Conservation (phyloP, 2,113 vertebrate species). For the Hippocampus guttulatus region DNA sequence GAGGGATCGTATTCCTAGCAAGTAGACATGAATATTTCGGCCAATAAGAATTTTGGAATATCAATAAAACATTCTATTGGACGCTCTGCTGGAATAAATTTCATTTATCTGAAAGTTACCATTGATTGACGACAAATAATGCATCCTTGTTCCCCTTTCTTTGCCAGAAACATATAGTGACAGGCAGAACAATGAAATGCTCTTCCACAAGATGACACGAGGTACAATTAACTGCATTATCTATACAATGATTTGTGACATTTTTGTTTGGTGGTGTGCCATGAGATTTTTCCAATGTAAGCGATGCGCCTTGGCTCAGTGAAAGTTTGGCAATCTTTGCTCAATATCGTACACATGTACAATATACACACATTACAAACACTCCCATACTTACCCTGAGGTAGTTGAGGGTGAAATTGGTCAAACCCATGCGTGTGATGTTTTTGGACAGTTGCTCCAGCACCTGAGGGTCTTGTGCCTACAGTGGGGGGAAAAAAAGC, state of each 20-base stretch:
- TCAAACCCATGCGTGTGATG: slow-evolving; percentile 98
- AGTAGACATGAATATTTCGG: background rate
- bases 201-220: background rate
- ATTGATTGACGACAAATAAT: no score
- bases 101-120: background rate
- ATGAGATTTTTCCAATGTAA: background rate
- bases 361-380: background rate
- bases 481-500: slow-evolving; percentile 30
- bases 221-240: background rate
- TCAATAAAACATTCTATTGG: background rate
- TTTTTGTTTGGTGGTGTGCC: background rate
- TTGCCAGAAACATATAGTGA: no score
- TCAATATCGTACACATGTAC: background rate
- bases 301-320: background rate
- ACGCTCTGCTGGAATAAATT: background rate
- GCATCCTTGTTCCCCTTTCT: no score
- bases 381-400: slow-evolving; percentile 85
- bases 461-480: slow-evolving; percentile 99
- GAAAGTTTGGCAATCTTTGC: background rate
- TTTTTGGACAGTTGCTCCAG: slow-evolving; percentile 99
- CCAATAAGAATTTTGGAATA: background rate
- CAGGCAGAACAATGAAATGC: background rate
- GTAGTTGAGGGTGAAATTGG: slow-evolving; percentile 99
- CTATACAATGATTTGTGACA: background rate
- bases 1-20: background rate